Evolutionary conservation across 2,797 vertebrate species (phyloP).

Genomic region (Phoeniculus purpureus): DNA sequence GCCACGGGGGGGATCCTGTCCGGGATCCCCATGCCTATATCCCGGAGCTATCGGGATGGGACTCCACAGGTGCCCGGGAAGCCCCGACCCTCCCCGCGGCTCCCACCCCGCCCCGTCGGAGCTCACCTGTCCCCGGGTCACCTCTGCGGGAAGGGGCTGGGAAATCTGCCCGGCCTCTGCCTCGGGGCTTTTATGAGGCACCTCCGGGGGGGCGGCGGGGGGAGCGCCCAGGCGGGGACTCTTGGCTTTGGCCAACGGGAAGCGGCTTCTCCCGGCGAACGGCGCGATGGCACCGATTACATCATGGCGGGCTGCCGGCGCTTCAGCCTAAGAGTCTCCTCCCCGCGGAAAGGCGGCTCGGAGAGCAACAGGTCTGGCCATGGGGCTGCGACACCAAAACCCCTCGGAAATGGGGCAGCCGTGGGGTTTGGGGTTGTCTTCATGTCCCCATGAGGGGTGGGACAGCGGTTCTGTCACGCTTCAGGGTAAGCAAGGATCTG

Average conservation of each 20-base stretch:
- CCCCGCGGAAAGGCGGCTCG: neutral
- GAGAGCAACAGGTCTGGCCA: slow-evolving; percentile 38
- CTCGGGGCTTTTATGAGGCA: slow-evolving; percentile 66
- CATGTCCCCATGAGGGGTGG: fast-evolving
- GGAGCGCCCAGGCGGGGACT: slow-evolving; percentile 63
- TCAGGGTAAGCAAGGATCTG: neutral
- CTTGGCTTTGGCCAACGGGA: slow-evolving; percentile 61
- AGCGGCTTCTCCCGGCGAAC: neutral
- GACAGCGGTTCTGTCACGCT: neutral
- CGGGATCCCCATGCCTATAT: neutral
- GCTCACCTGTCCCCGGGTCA: slow-evolving; percentile 1
- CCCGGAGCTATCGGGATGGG: neutral
- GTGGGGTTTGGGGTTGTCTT: no score
- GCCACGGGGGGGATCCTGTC: neutral
- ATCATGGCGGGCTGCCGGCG: slow-evolving; percentile 74
- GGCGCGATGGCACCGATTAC: slow-evolving; percentile 70
- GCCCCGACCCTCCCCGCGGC: neutral
- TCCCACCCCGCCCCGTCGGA: neutral
- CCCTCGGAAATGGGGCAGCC: neutral
- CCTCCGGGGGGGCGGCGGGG: slow-evolving; percentile 33
- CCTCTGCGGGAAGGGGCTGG: neutral
- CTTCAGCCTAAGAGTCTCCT: slow-evolving; percentile 69
- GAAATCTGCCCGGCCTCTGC: slow-evolving; percentile 22
- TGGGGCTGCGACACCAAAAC: neutral
- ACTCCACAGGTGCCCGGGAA: neutral